Conservation (phyloP, 2,888 invertebrate species). For the Leptinotarsa rubiginosa region DNA sequence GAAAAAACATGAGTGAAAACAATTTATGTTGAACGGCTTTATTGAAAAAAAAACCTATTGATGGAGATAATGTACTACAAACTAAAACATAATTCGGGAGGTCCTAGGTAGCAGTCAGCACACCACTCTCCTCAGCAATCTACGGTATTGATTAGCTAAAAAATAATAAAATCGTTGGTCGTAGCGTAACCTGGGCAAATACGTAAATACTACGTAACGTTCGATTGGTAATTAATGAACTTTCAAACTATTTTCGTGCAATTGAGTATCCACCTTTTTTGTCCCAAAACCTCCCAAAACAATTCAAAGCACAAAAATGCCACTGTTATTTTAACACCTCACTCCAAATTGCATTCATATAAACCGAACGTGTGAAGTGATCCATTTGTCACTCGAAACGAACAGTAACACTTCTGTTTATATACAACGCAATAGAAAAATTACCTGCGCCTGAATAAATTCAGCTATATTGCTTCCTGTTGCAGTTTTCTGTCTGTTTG, state of each 20-base stretch:
- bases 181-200: too few species aligned
- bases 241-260: not conserved
- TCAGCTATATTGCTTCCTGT: slow-evolving; percentile 2
- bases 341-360: slow-evolving; percentile 28
- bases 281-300: slow-evolving; percentile 7
- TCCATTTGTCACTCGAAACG: slow-evolving; percentile 27
- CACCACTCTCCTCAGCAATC: too few species aligned
- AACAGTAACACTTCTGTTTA: slow-evolving; percentile 25
- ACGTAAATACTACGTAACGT: too few species aligned
- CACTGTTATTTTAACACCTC: slow-evolving; percentile 31
- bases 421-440: slow-evolving; percentile 17
- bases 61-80: too few species aligned
- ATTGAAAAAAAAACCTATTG: too few species aligned
- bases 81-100: too few species aligned
- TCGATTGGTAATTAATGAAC: too few species aligned
- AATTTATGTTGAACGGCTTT: too few species aligned
- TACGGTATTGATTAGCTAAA: too few species aligned
- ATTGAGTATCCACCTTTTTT: not conserved
- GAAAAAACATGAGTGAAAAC: too few species aligned
- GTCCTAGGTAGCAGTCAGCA: too few species aligned
- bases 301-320: slow-evolving; percentile 23
- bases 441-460: slow-evolving; percentile 18
- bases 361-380: slow-evolving; percentile 31
- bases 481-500: slow-evolving; percentile 13
- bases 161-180: too few species aligned